Evolutionary conservation across 2,113 vertebrate genomes (phyloP).

Genomic region (Heterotilapia buettikoferi): DNA sequence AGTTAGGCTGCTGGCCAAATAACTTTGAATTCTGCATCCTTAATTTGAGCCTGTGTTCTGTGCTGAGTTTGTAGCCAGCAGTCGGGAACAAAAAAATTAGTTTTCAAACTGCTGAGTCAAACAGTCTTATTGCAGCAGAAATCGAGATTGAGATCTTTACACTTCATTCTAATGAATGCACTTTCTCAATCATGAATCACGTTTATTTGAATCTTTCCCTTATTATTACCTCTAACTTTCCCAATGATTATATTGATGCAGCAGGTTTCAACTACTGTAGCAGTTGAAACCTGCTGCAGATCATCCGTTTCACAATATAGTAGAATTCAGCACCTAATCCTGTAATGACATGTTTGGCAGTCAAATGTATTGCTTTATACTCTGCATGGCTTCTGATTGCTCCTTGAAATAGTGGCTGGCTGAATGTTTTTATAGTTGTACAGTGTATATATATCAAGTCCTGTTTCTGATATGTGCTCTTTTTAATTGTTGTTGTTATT

Average conservation of each 20-base stretch:
- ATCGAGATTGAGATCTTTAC: neutral
- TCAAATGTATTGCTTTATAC: constrained; percentile 10
- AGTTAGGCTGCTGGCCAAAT: neutral
- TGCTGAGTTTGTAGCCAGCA: neutral
- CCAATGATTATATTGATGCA: neutral
- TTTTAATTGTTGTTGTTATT: neutral
- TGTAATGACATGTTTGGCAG: neutral
- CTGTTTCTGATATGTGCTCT: constrained; percentile 4
- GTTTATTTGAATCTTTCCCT: neutral
- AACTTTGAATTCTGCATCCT: neutral
- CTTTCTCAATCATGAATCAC: neutral
- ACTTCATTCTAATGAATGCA: neutral
- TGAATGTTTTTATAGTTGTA: constrained; percentile 21
- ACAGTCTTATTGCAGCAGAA: neutral
- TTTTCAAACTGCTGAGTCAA: neutral
- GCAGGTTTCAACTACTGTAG: neutral
- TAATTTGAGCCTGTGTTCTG: neutral
- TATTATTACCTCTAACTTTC: neutral
- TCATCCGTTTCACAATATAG: neutral
- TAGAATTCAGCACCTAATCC: neutral
- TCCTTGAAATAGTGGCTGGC: constrained; percentile 33
- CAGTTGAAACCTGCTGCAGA: neutral
- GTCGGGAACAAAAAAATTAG: neutral
- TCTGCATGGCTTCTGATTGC: constrained; percentile 58
- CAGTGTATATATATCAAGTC: neutral